Evolutionary conservation across 2,113 vertebrate species (phyloP), one percentile per base, ranked within the genome.

Genomic region (Syngnathoides biaculeatus): DNA sequence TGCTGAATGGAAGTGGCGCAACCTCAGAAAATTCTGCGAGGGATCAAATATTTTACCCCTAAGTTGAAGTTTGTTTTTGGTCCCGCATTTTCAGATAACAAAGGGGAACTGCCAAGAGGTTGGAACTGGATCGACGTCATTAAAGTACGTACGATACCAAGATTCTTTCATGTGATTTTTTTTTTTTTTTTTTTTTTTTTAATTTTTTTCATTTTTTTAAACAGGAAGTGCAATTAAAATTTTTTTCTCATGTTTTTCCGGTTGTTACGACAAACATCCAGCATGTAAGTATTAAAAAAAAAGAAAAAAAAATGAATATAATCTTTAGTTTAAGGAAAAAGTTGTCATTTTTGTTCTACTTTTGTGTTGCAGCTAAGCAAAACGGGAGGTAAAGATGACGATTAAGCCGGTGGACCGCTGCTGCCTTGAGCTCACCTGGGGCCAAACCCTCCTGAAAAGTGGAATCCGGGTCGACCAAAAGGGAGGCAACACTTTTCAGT

Each of bases 81-180:
- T 22, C 68, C 30, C 48, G 63, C 68, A n/a, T n/a, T 73, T 90
- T 40, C 87, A 96, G 97, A 98, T 91, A 90, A 96, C 83, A 97
- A 93, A 86, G 97, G 97, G 8, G 95, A 98, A 20, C 92, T 98
- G 61, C 97, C 97, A 0, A 90, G 97, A 90, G 97, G 97, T 11
- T 99, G 96, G 96, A 95, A 99, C 89, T 99, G 97, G 96, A 92
- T 96, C 12, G 96, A 98, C 2, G 96, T 99, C 17, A 93, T 99
- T 72, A 99, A 99, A 94, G 97, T 99, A 94, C 48, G 69, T 80
- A 26, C 14, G 55, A 17, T 73, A 50, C 13, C 3, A 3, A 4
- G 0, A 47, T 64, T 72, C 52, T 8, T 61, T 47, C 71, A 87
- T 64, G 27, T 82, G 69, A 13, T 10, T 26, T n/a, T n/a, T n/a